phyloP scores from a whole-genome alignment of 2,888 invertebrate species.

The Cordilura impudica region DNA sequence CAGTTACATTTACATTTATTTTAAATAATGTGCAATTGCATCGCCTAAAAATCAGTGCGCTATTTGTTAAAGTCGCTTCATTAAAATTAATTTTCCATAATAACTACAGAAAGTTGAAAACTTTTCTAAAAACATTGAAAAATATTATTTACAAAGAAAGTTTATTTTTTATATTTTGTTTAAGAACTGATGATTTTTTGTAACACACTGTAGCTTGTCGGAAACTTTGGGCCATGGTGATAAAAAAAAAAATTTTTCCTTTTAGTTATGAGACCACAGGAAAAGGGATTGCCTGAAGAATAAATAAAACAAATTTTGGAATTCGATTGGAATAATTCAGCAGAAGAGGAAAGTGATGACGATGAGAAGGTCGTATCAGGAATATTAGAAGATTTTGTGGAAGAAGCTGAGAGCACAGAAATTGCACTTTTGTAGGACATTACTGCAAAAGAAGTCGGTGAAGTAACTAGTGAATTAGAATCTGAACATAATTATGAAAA shows the following conservation, averaged over 20 bases:
- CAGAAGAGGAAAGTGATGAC: not conserved
- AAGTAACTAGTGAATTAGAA: no score
- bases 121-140: not conserved
- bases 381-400: not conserved
- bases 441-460: not conserved
- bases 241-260: not conserved
- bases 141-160: not conserved
- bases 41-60: no score
- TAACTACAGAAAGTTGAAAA: not conserved
- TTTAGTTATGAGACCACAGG: not conserved
- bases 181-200: not conserved
- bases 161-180: not conserved
- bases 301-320: not conserved
- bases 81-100: not conserved
- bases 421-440: not conserved
- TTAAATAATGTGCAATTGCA: no score
- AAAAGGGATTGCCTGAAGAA: not conserved
- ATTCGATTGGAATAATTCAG: not conserved
- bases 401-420: not conserved
- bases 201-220: not conserved
- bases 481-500: no score
- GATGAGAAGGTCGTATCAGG: not conserved
- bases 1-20: no score
- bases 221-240: conserved; percentile 1
- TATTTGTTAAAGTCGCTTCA: not conserved